Percentiles rank a stretch among this genome's conserved stretches.
phyloP scores from a whole-genome alignment of 2,888 invertebrate genomes.

The Tenthredo scrophulariae region DNA sequence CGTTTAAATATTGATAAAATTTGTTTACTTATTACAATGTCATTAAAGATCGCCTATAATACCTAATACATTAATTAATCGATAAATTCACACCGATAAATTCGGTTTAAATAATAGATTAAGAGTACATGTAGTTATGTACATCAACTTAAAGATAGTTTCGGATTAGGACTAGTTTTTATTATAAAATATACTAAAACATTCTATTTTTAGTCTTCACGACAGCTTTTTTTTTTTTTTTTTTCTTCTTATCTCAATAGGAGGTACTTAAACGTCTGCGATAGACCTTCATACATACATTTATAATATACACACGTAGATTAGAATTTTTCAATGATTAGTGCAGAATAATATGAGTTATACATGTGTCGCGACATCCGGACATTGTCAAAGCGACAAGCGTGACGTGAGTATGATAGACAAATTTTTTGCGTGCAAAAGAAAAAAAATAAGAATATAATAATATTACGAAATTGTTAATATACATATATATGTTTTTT shows the following conservation, averaged over 20 bases:
- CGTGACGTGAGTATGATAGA: not conserved
- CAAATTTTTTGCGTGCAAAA: not conserved
- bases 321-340: not conserved
- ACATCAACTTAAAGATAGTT: not conserved
- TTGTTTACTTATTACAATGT: not conserved
- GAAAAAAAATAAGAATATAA: not conserved
- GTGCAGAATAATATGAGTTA: not conserved
- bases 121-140: too few species aligned
- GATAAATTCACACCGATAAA: not conserved
- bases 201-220: not conserved
- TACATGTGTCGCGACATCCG: not conserved
- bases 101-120: not conserved
- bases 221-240: not conserved
- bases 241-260: not conserved
- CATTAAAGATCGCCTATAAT: not conserved
- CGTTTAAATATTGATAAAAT: not conserved
- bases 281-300: not conserved
- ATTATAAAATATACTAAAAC: not conserved
- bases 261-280: slow-evolving; percentile 21
- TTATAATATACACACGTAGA: not conserved
- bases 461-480: not conserved
- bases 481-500: too few species aligned
- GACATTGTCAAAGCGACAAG: not conserved
- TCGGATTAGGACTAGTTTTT: not conserved
- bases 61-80: not conserved